Evolutionary conservation across 1,140 invertebrate genomes (phyloP), one percentile per base, ranked within the genome.

Genomic region (Brachionus koreanus): DNA sequence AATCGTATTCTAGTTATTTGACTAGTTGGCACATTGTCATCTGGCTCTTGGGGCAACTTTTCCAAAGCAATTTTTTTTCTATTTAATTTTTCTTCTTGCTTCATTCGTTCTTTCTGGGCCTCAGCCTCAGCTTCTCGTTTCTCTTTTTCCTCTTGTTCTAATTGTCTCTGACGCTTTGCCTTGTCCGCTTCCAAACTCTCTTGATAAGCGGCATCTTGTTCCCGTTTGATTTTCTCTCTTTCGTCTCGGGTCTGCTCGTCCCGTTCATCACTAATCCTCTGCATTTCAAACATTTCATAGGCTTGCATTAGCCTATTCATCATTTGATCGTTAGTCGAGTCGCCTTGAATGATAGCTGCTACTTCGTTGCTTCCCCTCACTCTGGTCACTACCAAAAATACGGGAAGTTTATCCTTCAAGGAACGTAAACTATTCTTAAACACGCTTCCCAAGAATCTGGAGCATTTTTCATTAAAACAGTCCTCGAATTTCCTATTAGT

Each of bases 121-220:
- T 69, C 79, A 6, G 12, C 5, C 29, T 83, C 76, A 42, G 35
- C 72, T 23, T 72, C 16, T 52, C 35, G 10, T 72, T 72, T 33
- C 16, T 52, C 19, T 43, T 35, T 29, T 69, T 63, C 65, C n/a
- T 65, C 19, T 74, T 83, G 42, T 83, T 82, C 52, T 43, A 75
- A 69, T 76, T 65, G 76, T 79, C 57, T 42, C 13, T 83, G 76
- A 12, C 77, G 86, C 85, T 89, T 89, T 65, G 85, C 93, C 92
- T 93, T 93, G 88, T 97, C 95, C 13, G 93, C 93, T 86, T 93
- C 92, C 65, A 97, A 90, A 85, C 95, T 96, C 86, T 92, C 92
- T 87, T 95, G 91, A 89, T 96, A 98, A 0, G 95, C 96, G 87
- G 92, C 91, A 89, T 98, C 95, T 89, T 98, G 95, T 88, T 97